Evolutionary conservation across 2,797 vertebrate genomes (phyloP).

Genomic region (Takifugu rubripes): DNA sequence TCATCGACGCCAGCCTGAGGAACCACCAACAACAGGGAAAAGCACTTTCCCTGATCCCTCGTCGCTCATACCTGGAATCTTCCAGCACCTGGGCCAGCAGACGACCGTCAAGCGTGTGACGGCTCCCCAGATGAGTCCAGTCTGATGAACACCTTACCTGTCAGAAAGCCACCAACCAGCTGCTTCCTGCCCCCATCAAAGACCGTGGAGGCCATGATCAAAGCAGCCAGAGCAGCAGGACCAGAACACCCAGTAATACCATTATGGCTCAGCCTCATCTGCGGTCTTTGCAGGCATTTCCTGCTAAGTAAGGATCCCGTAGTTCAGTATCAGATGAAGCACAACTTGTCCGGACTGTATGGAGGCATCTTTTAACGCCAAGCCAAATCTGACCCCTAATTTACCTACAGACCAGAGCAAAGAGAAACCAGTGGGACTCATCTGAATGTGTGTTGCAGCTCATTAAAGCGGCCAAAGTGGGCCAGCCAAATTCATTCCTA

Average conservation of each 20-base stretch:
- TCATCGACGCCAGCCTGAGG: neutral
- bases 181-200: constrained; percentile 48
- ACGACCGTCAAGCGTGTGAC: constrained; percentile 23
- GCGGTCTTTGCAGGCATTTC: constrained; percentile 12
- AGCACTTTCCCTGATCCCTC: neutral
- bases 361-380: no score
- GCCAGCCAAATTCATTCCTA: constrained; percentile 56
- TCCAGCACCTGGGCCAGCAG: constrained; percentile 42
- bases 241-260: constrained; percentile 24
- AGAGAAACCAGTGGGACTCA: constrained; percentile 16
- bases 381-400: no score
- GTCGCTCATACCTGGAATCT: constrained; percentile 8
- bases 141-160: constrained; percentile 34
- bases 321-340: neutral
- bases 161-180: constrained; percentile 45
- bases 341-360: neutral
- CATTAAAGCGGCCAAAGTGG: constrained; percentile 38
- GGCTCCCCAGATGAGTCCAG: constrained; percentile 18
- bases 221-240: constrained; percentile 2
- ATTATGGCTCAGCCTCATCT: constrained; percentile 16
- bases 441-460: constrained; percentile 24
- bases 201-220: constrained; percentile 17
- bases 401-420: constrained; percentile 4
- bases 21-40: neutral
- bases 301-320: constrained; percentile 5